Evolutionary conservation across 2,113 vertebrate genomes (phyloP), one percentile per base, ranked within the genome.

Genomic region (Dromaius novaehollandiae): DNA sequence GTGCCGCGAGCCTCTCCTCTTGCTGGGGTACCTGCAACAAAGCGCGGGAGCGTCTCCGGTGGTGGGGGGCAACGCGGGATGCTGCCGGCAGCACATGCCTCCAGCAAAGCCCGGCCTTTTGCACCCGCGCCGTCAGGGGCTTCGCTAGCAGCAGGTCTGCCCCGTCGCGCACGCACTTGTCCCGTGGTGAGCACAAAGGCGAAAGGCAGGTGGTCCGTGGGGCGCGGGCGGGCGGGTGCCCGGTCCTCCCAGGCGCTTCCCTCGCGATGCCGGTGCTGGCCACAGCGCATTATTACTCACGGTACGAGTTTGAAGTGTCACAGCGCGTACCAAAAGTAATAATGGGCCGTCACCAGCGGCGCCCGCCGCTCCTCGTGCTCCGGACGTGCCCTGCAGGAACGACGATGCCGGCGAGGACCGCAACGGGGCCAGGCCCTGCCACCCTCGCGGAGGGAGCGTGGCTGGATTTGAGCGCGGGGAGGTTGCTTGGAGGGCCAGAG

Each of bases 271-370:
- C 71, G 7, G 64, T 90, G 98, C 99, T 98, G 98, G 98, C 97
- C 98, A 98, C 99, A 89, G 98, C 99, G 99, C 99, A 99, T 99
- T 99, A 99, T 99, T 99, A 99, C 99, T 99, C 99, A 99, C 99
- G 99, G 99, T 99, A 99, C 99, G 99, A 99, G 99, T 99, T 99
- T 99, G 99, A 99, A 98, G 98, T 98, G 99, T 99, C 99, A 99
- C 99, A 99, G 99, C 99, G 99, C 99, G 99, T 99, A 99, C 99
- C 99, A 99, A 99, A 99, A 99, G 99, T 99, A 99, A 99, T 99
- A 99, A 99, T 99, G 99, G 50, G 98, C 98, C 94, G 97, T 98
- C 96, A 96, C 98, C 99, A 98, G 99, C 98, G 16, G 83, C 0
- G 38, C 56, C 48, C 4, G 36, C 9, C 0, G 50, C 9, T 46